These are phyloP conservation scores for Rousettus leschenaultii DNA, from an alignment of 2,113 vertebrate species.

Conservation along the genomic window DNA sequence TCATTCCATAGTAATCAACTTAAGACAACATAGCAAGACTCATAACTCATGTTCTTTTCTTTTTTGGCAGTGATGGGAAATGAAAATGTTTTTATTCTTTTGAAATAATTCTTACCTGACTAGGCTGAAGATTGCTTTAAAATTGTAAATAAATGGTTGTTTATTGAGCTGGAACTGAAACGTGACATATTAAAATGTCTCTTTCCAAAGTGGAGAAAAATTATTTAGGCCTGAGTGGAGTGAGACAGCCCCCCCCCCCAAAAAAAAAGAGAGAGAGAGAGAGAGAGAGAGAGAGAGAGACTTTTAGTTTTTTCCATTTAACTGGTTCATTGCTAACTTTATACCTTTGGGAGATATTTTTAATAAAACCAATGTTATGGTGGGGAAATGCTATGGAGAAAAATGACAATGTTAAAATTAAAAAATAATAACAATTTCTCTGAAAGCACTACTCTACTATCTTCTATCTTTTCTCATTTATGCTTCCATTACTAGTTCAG, in stretches of 20 bases:
- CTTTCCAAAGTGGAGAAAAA: constrained; percentile 75
- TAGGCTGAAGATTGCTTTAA: constrained; percentile 85
- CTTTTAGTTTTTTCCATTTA: constrained; percentile 66
- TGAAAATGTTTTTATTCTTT: constrained; percentile 90
- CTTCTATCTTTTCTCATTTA: not conserved
- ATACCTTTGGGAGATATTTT: constrained; percentile 17
- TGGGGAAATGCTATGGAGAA: not conserved
- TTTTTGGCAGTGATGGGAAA: constrained; percentile 88
- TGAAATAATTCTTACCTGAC: constrained; percentile 89
- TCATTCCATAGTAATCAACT: constrained; percentile 89
- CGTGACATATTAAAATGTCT: constrained; percentile 86
- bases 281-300: no score
- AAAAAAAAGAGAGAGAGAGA: not conserved
- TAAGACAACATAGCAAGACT: constrained; percentile 88
- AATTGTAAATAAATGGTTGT: constrained; percentile 88
- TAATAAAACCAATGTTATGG: not conserved
- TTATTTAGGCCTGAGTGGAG: constrained; percentile 79
- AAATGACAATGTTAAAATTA: constrained; percentile 30
- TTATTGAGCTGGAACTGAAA: constrained; percentile 88
- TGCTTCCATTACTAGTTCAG: not conserved
- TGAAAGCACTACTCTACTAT: not conserved
- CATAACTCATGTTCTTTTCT: constrained; percentile 92
- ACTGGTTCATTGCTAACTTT: constrained; percentile 75
- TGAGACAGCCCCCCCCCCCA: constrained; percentile 52
- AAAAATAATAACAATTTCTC: not conserved